Base-by-base conservation (phyloP, 2,113 vertebrate species). In the Psittacus erithacus region DNA sequence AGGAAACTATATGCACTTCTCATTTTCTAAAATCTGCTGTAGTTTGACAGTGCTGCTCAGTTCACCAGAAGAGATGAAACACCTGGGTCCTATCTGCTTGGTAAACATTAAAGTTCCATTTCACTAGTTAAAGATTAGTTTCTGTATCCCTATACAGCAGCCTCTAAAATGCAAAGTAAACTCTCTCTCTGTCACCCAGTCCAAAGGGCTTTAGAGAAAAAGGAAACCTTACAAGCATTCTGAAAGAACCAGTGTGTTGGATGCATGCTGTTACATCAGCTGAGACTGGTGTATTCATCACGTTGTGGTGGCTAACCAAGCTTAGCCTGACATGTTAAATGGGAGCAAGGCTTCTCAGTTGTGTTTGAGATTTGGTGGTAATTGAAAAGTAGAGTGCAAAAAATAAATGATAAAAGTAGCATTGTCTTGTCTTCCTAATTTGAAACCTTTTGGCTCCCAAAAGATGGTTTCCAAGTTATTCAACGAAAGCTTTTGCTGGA, bases 51-150 rank as follows among this genome's bases (percentile, higher is more conserved):
- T 81, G 87, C 59, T 95, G 73, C 76, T 88, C 90, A 94, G 77
- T 74, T 96, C 96, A 71, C 73, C 62, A 91, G 90, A 94, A 78
- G 92, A 96, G 97, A 97, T 96, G 94, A 97, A 97, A 94, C 97
- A 96, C 95, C 97, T 97, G 97, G 81, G 94, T 96, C 91, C 95
- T 96, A 94, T 96, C 98, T 98, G 97, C 97, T 98, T 98, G 96
- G 97, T 98, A 98, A 98, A 98, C 97, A 98, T 98, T 94, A 95
- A 97, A 97, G 97, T 97, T 97, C 97, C 96, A 96, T 98, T 97
- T 98, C 97, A 95, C 96, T 97, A 97, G 97, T 97, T 97, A 97
- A 97, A 97, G 97, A 98, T 95, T 97, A 97, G 96, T 92, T 98
- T 97, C 92, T 95, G 83, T 90, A 94, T 89, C 95, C 96, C 93